These are phyloP conservation scores for Taxidea taxus DNA, from an alignment of 2,113 vertebrate species.

Conservation along the genomic window DNA sequence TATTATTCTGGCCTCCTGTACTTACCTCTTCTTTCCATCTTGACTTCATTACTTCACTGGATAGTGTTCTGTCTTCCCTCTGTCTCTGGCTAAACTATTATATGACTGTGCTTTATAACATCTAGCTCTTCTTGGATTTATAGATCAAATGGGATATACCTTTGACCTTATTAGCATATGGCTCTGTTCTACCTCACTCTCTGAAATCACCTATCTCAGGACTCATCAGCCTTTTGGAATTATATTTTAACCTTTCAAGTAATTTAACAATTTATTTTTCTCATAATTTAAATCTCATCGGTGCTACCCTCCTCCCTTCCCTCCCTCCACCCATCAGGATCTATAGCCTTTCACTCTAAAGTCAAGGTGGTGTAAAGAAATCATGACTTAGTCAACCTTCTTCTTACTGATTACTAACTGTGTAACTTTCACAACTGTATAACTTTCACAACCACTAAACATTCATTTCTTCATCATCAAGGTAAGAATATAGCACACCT, in stretches of 20 bases:
- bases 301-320: background rate
- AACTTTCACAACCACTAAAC: background rate
- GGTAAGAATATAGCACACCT: background rate
- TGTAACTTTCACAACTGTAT: background rate
- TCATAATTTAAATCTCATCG: conserved; percentile 30
- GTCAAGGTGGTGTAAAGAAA: background rate
- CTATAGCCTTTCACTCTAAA: conserved; percentile 25
- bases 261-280: background rate
- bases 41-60: background rate
- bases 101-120: background rate
- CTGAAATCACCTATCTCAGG: conserved; percentile 41
- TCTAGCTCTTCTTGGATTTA: background rate
- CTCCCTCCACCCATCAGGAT: background rate
- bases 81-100: background rate
- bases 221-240: conserved; percentile 4
- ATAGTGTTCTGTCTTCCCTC: background rate
- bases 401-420: background rate
- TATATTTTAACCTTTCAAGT: background rate
- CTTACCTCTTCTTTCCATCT: conserved; percentile 28
- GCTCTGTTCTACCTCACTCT: conserved; percentile 12
- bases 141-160: background rate
- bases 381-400: background rate
- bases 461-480: background rate
- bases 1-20: background rate
- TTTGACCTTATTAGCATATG: conserved; percentile 50